Evolutionary conservation across 2,888 invertebrate genomes (phyloP), one percentile per base, ranked within the genome.

Genomic region (Mermis nigrescens): DNA sequence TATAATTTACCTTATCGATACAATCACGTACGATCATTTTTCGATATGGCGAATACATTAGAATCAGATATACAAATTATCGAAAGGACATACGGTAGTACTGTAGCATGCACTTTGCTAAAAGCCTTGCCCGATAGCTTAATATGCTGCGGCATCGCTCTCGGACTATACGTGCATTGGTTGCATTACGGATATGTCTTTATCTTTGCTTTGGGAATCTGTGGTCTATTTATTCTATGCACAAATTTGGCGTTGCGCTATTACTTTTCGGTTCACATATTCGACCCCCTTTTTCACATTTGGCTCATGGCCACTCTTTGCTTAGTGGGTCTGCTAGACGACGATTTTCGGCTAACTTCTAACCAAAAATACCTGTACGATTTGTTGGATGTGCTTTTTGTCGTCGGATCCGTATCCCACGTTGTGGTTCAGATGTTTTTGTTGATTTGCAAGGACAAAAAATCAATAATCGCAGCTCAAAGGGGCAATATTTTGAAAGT

Each of bases 131-230:
- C 72, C 2, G 68, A 67, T 52, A 52, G 69, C 7, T 63, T 72
- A 4, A 63, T 73, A 28, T 57, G 69, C 12, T 68, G 68, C 7
- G 72, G 69, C 0, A 60, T 73, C 7, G 67, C 68, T 7, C 62
- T 73, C 7, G 72, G 72, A 12, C 63, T 72, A 56, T 73, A 72
- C 61, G 67, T 67, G 45, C 66, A 70, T 60, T 73, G 72, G 72
- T 61, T 67, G 29, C 67, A 70, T 57, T 63, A 63, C 0, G 62
- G 64, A 2, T 64, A 71, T n/a, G 64, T 70, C 15, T 57, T 68
- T 15, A 66, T 73, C 24, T 65, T 69, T 2, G 51, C 70, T 7
- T 56, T 69, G 3, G 70, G 70, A 31, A 2, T 26, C 4, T 32
- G 15, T 4, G 55, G 55, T 22, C 3, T 55, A 22, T 22, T 55